These are phyloP conservation scores for Xylota segnis DNA, from an alignment of 2,888 invertebrate genomes.

Conservation along the genomic window DNA sequence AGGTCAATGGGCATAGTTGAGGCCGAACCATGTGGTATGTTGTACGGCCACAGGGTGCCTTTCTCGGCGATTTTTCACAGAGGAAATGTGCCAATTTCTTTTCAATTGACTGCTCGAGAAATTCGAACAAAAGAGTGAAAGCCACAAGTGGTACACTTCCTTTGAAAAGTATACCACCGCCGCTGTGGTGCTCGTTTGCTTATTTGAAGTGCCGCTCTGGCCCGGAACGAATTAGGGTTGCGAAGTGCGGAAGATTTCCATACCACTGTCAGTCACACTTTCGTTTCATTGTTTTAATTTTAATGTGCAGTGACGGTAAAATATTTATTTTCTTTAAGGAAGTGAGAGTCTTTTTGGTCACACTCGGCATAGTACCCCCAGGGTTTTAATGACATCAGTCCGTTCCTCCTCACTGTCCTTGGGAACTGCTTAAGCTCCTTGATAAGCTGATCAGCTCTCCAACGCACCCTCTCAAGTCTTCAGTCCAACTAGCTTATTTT, in stretches of 20 bases:
- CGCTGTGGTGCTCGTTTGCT: neutral
- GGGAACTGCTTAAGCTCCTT: too few species aligned
- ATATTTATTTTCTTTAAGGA: too few species aligned
- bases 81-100: conserved; percentile 32
- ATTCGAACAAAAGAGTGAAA: conserved; percentile 30
- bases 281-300: neutral
- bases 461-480: too few species aligned
- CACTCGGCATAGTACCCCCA: too few species aligned
- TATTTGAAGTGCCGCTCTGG: neutral
- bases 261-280: conserved; percentile 10
- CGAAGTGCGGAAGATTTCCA: conserved; percentile 3
- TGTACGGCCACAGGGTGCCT: conserved; percentile 30
- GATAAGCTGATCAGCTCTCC: too few species aligned
- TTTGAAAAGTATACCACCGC: conserved; percentile 2
- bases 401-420: too few species aligned
- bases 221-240: conserved; percentile 13
- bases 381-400: too few species aligned
- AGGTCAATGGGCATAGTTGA: neutral
- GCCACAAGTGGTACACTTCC: conserved; percentile 23
- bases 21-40: conserved; percentile 33
- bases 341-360: too few species aligned
- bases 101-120: conserved; percentile 14
- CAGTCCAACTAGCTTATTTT: too few species aligned
- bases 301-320: neutral
- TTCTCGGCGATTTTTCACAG: conserved; percentile 21